Evolutionary conservation across 2,888 invertebrate genomes (phyloP), one percentile per base, ranked within the genome.

Genomic region (Xestobium rufovillosum): DNA sequence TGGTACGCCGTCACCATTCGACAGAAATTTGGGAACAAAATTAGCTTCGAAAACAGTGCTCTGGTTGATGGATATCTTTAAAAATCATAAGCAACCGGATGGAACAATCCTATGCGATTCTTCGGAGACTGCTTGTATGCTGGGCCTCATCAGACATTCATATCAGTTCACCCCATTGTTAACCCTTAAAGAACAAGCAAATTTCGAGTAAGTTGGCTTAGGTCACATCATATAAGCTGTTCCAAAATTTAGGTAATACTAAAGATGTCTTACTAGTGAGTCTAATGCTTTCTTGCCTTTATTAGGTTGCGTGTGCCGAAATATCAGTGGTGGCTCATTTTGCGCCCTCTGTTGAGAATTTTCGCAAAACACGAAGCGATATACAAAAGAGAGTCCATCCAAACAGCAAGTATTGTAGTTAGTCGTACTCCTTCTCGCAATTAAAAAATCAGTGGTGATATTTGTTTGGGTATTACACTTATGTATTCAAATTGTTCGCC

Each of bases 1-100:
- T 38, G 97, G 96, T 8, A 88, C 88, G 0, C 96, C 98, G 1
- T 86, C 95, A 1, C 97, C 97, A 0, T 98, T 97, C 66, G 98
- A 98, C 69, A 81, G 98, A 47, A 98, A 97, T 70, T 85, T 96
- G 79, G 97, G 94, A 36, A 98, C 97, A 2, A 98, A 98, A 68
- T 85, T 95, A 84, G 96, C 92, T 1, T 85, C 95, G 38, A 95
- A 95, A 63, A 89, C 91, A 31, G 85, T 91, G 9, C 86, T 90
- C 51, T 94, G 92, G 87, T 76, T 98, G 45, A 81, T 84, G 2
- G 51, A 55, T 31, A 55, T 58, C 34, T 62, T 84, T 43, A 76
- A 77, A 51, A 67, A 68, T 23, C 69, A 72, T 48, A 70, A 66
- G 0, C 61, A 61, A 36, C 55, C 66, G 0, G 75, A 78, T 46